Base-by-base conservation (phyloP, 2,888 invertebrate species). In the Pachydiplax longipennis region DNA sequence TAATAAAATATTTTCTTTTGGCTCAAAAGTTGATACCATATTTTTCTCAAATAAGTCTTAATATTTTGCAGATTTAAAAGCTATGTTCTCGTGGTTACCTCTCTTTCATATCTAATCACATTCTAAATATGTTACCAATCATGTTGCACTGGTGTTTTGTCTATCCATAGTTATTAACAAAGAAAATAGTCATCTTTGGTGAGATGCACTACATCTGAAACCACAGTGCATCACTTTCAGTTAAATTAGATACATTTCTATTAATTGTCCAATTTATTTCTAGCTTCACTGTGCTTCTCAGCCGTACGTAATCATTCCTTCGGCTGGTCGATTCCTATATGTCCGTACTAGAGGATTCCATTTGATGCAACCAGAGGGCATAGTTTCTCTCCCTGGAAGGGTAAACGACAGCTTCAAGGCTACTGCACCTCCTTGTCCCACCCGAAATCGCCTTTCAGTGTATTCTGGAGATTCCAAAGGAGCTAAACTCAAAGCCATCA, bases 211-310 rank as follows among this genome's bases (percentile, higher is more conserved):
- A n/a, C n/a, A n/a, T n/a, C n/a, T n/a, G n/a, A n/a, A n/a, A n/a
- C n/a, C n/a, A n/a, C n/a, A 53, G 18, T 0, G 13, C 4, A 18
- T 53, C 1, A 4, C 15, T 18, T 18, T 53, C 15, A 3, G 53
- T 53, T 53, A 1, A 5, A 3, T 15, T 2, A 3, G 18, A 18
- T 8, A 73, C 31, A 31, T 73, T 73, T 13, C 73, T 31, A 4
- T 3, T 25, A 18, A 61, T 5, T 15, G 22, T 65, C 65, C n/a
- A 58, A 40, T 91, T 18, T 91, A 91, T 91, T 92, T 92, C 94
- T 94, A 98, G 98, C 95, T 96, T 93, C 97, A 97, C 92, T 98
- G 98, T 92, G 97, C 97, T 92, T 96, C 95, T 90, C 96, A 97
- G 91, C 97, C 98, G 0, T 97, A 97, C 96, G 95, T 97, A 80